Conservation (phyloP, 1,140 invertebrate genomes). For the Chlorops oryzae region DNA sequence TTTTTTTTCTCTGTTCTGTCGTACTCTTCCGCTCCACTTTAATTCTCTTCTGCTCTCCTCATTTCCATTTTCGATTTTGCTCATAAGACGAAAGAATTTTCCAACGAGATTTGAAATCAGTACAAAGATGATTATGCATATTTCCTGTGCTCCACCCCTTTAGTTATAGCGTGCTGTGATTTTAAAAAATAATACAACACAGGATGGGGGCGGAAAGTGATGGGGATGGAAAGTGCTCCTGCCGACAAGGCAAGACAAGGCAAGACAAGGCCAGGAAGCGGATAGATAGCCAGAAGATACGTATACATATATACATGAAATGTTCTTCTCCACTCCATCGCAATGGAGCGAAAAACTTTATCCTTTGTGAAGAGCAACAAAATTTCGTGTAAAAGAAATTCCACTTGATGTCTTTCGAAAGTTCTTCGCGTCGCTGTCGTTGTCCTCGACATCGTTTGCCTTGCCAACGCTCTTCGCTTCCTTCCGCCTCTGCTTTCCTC, state of each 20-base stretch:
- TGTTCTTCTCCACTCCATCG: too few species aligned
- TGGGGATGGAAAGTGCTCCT: not conserved
- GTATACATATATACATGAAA: too few species aligned
- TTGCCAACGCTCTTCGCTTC: too few species aligned
- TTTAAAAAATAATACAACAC: constrained; percentile 9
- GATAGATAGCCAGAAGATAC: too few species aligned
- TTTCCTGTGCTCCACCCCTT: constrained; percentile 16
- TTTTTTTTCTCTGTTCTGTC: not conserved
- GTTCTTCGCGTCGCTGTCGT: too few species aligned
- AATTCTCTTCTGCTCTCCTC: not conserved
- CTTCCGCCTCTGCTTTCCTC: too few species aligned
- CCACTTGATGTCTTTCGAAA: constrained; percentile 8
- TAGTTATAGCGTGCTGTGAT: constrained; percentile 10
- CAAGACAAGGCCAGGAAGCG: too few species aligned
- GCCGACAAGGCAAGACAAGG: constrained; percentile 1
- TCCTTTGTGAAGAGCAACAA: constrained; percentile 5
- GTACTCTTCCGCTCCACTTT: not conserved
- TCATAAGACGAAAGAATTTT: too few species aligned
- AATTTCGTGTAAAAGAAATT: constrained; percentile 9
- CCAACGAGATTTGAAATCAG: constrained; percentile 12
- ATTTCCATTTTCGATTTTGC: not conserved
- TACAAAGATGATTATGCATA: constrained; percentile 17
- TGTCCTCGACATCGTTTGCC: too few species aligned
- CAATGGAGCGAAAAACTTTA: too few species aligned
- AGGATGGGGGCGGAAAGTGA: not conserved